phyloP scores from a whole-genome alignment of 2,113 vertebrate species.

The Progne subis region DNA sequence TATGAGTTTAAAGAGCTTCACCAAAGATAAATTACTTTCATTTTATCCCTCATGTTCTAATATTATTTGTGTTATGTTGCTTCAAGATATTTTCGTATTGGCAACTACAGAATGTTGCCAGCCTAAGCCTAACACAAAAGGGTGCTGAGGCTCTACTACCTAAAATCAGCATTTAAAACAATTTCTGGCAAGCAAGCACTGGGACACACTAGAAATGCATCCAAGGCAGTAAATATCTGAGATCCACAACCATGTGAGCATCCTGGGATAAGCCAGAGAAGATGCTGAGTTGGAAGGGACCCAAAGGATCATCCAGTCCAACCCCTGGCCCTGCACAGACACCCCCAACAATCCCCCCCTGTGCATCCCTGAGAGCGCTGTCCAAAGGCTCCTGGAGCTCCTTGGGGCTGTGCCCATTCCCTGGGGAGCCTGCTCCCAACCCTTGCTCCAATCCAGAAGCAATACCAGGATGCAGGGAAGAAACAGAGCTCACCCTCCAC shows the following conservation, averaged over 20 bases:
- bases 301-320: background rate
- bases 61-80: background rate
- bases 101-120: background rate
- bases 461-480: background rate
- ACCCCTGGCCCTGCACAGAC: background rate
- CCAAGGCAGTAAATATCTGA: background rate
- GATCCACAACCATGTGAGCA: background rate
- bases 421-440: background rate
- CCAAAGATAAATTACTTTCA: background rate
- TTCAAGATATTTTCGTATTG: background rate
- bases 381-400: background rate
- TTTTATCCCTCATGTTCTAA: background rate
- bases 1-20: background rate
- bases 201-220: background rate
- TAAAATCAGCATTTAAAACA: background rate
- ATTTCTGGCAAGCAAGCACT: background rate
- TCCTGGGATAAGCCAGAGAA: background rate
- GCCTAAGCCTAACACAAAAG: background rate
- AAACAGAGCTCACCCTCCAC: background rate
- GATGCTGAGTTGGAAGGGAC: background rate
- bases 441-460: background rate
- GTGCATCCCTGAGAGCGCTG: accelerated
- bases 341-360: background rate
- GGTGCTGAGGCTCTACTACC: background rate
- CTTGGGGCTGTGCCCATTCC: background rate